Percentiles rank a stretch among this genome's conserved stretches.
Conservation (phyloP, 2,113 vertebrate species). For the Poeciliopsis turrubarensis region DNA sequence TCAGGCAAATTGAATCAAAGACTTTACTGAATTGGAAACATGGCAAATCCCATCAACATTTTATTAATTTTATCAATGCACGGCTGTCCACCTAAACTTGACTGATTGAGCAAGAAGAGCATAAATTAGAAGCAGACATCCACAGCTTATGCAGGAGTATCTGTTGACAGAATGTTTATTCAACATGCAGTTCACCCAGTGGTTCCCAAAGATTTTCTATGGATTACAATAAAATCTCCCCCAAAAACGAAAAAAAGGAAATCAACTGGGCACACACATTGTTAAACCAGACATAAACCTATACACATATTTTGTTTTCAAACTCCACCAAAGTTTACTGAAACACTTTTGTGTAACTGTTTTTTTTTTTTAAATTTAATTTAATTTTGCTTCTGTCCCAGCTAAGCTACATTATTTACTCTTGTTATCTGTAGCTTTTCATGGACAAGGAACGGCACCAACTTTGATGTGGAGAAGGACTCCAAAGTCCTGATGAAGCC, state of each 20-base stretch:
- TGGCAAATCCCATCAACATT: background rate
- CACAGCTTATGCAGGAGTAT: no score
- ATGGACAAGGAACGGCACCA: constrained; percentile 94
- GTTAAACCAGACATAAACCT: no score
- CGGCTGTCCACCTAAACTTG: background rate
- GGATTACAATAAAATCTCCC: no score
- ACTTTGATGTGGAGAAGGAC: constrained; percentile 95
- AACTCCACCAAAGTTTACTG: no score
- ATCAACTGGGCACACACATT: no score
- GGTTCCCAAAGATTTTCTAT: no score
- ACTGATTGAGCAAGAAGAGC: background rate
- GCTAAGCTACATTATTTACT: background rate
- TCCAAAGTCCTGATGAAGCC: constrained; percentile 88
- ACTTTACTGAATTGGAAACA: background rate
- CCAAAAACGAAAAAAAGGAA: no score
- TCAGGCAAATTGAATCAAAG: constrained; percentile 1
- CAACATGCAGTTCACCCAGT: no score
- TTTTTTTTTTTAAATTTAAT: constrained; percentile 2
- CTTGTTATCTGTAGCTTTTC: constrained; percentile 83
- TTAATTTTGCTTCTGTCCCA: background rate
- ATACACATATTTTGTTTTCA: no score
- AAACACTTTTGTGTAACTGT: no score
- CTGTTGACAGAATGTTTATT: background rate
- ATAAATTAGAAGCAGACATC: background rate
- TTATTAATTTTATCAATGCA: background rate